Percentiles rank a stretch among this genome's conserved stretches.
Conservation (phyloP, 1,140 invertebrate genomes). For the Lerema accius region DNA sequence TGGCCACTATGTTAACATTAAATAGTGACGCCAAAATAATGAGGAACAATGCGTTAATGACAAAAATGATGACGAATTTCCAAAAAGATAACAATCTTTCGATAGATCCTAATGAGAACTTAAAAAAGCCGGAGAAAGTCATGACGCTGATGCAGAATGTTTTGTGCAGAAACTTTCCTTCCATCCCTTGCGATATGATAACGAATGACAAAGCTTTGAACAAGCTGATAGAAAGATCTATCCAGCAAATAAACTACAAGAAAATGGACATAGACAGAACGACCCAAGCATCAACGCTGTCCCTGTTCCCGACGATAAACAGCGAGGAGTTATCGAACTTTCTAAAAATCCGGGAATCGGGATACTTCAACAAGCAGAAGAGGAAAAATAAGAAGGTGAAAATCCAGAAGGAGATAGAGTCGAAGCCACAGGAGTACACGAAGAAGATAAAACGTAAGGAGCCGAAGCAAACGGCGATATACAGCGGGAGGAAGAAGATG, state of each 20-base stretch:
- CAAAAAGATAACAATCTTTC: slow-evolving; percentile 52
- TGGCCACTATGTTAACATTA: slow-evolving; percentile 13
- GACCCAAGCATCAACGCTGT: slow-evolving; percentile 40
- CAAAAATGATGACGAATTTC: slow-evolving; percentile 70
- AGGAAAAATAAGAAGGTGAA: slow-evolving; percentile 38
- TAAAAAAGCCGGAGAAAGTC: slow-evolving; percentile 35
- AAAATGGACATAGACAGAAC: slow-evolving; percentile 49
- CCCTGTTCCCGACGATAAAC: slow-evolving; percentile 54
- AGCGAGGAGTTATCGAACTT: slow-evolving; percentile 61
- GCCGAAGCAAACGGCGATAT: slow-evolving; percentile 42
- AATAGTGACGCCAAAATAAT: slow-evolving; percentile 49
- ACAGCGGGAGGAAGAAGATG: slow-evolving; percentile 59
- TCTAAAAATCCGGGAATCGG: slow-evolving; percentile 45
- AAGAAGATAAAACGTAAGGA: slow-evolving; percentile 47
- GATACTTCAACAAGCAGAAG: slow-evolving; percentile 35
- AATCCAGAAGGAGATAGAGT: slow-evolving; percentile 25
- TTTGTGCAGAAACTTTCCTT: slow-evolving; percentile 67
- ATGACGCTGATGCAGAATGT: slow-evolving; percentile 67
- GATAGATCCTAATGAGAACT: slow-evolving; percentile 25
- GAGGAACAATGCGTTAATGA: slow-evolving; percentile 66
- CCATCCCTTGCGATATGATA: slow-evolving; percentile 66
- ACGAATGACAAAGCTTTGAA: slow-evolving; percentile 54
- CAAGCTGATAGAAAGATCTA: slow-evolving; percentile 65
- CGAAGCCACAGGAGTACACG: slow-evolving; percentile 37
- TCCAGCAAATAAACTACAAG: slow-evolving; percentile 65